Evolutionary conservation across 1,140 invertebrate species (phyloP), one percentile per base, ranked within the genome.

Genomic region (Bombus fervidus): DNA sequence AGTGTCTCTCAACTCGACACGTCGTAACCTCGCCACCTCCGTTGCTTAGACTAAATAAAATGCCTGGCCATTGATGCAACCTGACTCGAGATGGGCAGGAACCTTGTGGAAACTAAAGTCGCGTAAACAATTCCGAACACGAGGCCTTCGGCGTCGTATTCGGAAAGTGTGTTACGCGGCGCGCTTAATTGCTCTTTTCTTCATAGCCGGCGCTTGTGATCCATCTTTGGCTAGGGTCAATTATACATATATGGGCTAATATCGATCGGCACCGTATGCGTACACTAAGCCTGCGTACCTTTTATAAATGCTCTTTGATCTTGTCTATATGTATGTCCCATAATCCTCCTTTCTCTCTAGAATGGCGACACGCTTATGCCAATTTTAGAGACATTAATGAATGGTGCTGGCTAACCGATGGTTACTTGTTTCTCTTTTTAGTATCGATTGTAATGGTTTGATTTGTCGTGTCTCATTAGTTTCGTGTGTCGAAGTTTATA

Each of bases 141-240:
- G 84, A 79, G 83, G 76, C 81, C 86, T 90, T 89, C 53, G 75
- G 76, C 59, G 57, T 88, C 86, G 59, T 88, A 85, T 91, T 87
- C 86, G 90, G 89, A 88, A 91, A 92, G 86, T 90, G 90, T 87
- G 89, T 89, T 93, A 93, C 88, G 86, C 89, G 81, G 80, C 84
- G 84, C 87, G 89, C 78, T 81, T 89, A 91, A 87, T 91, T 92
- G 81, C 90, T 87, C 81, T 86, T 89, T 87, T 81, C 86, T 66
- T 84, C 62, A 64, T 74, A 37, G 41, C 31, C 64, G 68, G 76
- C 62, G 75, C 64, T 66, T 69, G 88, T 89, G 77, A 81, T 64
- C 25, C 69, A 77, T 80, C n/a, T 81, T 59, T 68, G 41, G 41
- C 57, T 62, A 28, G 22, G 39, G 72, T 53, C 72, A 82, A 82